These are phyloP conservation scores for Sciaenops ocellatus DNA, from an alignment of 2,797 vertebrate species.

Conservation along the genomic window DNA sequence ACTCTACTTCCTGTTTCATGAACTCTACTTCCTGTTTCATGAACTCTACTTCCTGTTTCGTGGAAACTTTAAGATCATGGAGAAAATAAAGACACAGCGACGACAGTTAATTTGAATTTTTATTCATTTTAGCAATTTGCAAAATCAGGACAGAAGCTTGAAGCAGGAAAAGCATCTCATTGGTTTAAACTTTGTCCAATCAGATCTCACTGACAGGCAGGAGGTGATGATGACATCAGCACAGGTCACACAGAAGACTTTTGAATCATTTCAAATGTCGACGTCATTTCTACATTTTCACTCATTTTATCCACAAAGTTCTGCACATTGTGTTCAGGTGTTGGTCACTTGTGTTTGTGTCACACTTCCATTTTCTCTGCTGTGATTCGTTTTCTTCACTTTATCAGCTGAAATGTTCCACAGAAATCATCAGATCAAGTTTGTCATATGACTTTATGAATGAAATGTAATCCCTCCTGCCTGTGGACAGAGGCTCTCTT, in stretches of 20 bases:
- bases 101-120: background rate
- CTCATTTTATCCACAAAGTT: no score
- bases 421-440: no score
- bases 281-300: no score
- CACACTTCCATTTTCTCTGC: no score
- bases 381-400: no score
- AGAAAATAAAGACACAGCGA: background rate
- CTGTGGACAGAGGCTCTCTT: background rate
- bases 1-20: no score
- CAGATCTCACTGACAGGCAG: background rate
- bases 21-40: no score
- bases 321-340: no score
- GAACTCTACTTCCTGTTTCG: no score
- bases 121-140: background rate
- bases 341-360: no score
- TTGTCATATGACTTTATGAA: background rate
- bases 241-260: background rate
- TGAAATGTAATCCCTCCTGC: background rate
- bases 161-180: slow-evolving; percentile 7
- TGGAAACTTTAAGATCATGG: background rate
- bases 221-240: background rate
- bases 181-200: background rate
- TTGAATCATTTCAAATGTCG: background rate
- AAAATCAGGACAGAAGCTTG: background rate
- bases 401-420: no score